These are phyloP conservation scores for Spodoptera litura DNA, from an alignment of 1,140 invertebrate genomes.

Conservation along the genomic window DNA sequence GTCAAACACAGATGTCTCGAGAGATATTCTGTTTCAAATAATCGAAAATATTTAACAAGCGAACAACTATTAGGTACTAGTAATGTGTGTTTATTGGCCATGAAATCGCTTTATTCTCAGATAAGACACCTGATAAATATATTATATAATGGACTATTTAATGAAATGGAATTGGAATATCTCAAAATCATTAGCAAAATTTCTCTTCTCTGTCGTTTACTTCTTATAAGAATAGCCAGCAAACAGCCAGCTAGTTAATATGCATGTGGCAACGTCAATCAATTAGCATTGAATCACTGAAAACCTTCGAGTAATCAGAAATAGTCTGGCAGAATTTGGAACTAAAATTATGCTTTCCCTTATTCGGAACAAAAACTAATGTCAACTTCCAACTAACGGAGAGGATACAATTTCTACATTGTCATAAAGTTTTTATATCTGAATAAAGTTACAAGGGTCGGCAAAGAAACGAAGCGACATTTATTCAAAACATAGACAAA, in stretches of 20 bases:
- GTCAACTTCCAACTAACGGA: constrained; percentile 10
- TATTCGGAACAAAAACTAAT: constrained; percentile 10
- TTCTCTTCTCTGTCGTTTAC: no score
- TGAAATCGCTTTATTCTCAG: no score
- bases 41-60: no score
- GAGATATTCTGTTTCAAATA: no score
- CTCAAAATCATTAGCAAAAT: no score
- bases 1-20: no score
- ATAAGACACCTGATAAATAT: no score
- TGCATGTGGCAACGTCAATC: not conserved
- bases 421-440: constrained; percentile 33
- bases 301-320: constrained; percentile 7
- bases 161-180: no score
- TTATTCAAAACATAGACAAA: constrained; percentile 35
- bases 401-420: constrained; percentile 9
- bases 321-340: not conserved
- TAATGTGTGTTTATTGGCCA: no score
- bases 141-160: no score
- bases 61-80: no score
- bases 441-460: constrained; percentile 24
- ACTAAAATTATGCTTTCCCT: not conserved
- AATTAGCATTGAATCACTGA: not conserved
- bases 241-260: not conserved
- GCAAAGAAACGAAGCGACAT: constrained; percentile 26
- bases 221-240: no score